Evolutionary conservation across 2,888 invertebrate genomes (phyloP).

Genomic region (Gari tellinella): DNA sequence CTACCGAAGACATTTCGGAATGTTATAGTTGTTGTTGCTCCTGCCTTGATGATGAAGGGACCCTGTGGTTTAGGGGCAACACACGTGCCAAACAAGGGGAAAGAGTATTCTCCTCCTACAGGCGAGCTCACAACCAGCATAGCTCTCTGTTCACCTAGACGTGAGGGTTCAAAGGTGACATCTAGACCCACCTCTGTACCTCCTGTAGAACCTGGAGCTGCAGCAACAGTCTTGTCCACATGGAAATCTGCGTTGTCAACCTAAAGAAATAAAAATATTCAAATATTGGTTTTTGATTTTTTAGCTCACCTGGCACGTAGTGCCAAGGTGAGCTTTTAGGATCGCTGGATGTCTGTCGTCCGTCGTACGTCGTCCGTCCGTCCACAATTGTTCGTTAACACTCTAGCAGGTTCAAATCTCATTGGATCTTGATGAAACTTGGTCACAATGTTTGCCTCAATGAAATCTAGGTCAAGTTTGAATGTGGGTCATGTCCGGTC

Average conservation of each 20-base stretch:
- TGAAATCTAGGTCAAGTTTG: too few species aligned
- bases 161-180: constrained; percentile 84
- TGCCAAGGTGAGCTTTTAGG: too few species aligned
- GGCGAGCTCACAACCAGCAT: constrained; percentile 80
- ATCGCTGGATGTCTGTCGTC: too few species aligned
- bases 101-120: constrained; percentile 83
- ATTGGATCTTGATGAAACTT: too few species aligned
- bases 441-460: too few species aligned
- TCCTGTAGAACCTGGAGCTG: constrained; percentile 83
- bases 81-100: constrained; percentile 85
- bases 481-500: too few species aligned
- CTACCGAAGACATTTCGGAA: constrained; percentile 85
- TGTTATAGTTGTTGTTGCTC: constrained; percentile 82
- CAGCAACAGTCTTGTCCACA: constrained; percentile 83
- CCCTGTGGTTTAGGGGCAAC: constrained; percentile 86
- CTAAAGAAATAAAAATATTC: constrained; percentile 64
- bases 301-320: too few species aligned
- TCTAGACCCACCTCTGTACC: constrained; percentile 84
- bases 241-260: constrained; percentile 83
- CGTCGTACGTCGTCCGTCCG: too few species aligned
- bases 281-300: too few species aligned
- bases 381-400: too few species aligned
- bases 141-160: constrained; percentile 82
- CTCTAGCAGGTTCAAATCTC: too few species aligned
- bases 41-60: constrained; percentile 84